A percentile compares a stretch with the other conserved stretches of the same genome.
Conservation (phyloP, 2,797 vertebrate species). For the Periparus ater region DNA sequence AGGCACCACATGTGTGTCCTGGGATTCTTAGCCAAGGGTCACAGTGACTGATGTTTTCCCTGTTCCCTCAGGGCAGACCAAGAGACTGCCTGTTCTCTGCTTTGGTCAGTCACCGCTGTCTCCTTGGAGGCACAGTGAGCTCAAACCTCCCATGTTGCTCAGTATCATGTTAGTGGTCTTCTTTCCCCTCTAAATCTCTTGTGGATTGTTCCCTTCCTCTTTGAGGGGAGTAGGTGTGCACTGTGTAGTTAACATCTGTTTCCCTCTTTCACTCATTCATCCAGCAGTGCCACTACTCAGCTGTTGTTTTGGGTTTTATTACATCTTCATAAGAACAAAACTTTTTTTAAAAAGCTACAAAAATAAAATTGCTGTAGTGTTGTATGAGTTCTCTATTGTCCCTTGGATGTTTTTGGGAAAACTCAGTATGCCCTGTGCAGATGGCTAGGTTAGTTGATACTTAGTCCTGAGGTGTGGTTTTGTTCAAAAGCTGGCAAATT, state of each 20-base stretch:
- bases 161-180: neutral
- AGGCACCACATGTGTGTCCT: neutral
- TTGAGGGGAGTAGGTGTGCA: neutral
- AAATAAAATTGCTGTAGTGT: conserved; percentile 25
- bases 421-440: neutral
- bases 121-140: neutral
- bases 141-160: neutral
- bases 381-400: neutral
- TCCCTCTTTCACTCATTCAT: neutral
- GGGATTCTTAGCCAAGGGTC: neutral
- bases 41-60: neutral
- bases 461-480: neutral
- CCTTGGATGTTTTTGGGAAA: neutral
- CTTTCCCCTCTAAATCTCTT: neutral
- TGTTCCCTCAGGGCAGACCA: neutral
- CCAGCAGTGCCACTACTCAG: conserved; percentile 45
- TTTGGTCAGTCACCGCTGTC: neutral
- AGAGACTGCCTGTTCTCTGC: neutral
- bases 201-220: neutral
- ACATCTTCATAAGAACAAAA: conserved; percentile 75
- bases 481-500: neutral
- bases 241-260: neutral
- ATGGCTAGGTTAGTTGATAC: neutral
- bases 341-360: conserved; percentile 73
- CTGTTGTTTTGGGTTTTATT: conserved; percentile 79